These are phyloP conservation scores for Scelioninae gen. 1 DNA, from an alignment of 2,888 invertebrate species.

Conservation along the genomic window DNA sequence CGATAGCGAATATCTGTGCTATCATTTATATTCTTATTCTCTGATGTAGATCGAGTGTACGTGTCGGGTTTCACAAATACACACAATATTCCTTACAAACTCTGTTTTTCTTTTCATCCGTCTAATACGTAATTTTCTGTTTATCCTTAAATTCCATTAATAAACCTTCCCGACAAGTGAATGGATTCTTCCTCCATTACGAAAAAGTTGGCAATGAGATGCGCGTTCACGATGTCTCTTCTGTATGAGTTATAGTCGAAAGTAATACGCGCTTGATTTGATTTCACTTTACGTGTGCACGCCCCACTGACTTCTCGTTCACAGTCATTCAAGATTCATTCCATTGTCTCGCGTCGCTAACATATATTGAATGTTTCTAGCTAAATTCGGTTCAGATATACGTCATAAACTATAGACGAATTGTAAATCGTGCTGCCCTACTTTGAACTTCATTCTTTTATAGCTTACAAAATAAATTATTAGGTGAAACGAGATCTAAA, in stretches of 20 bases:
- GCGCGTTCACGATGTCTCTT: background rate
- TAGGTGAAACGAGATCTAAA: too few relatives aligned
- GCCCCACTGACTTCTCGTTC: constrained; percentile 40
- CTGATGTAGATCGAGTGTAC: constrained; percentile 50
- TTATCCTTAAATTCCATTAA: constrained; percentile 45
- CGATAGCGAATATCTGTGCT: constrained; percentile 14
- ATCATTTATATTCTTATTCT: constrained; percentile 55
- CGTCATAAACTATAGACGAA: constrained; percentile 29
- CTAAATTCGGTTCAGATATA: background rate
- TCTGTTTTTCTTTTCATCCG: constrained; percentile 36
- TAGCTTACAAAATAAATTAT: background rate
- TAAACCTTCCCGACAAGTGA: constrained; percentile 10
- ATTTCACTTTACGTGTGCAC: constrained; percentile 19
- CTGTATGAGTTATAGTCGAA: constrained; percentile 20
- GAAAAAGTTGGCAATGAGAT: constrained; percentile 1
- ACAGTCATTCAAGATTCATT: constrained; percentile 43
- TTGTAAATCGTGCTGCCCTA: constrained; percentile 9
- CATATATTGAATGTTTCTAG: constrained; percentile 23
- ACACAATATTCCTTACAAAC: background rate
- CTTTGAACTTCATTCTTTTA: background rate
- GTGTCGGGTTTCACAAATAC: constrained; percentile 44
- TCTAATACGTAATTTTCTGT: constrained; percentile 44
- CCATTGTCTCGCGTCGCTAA: constrained; percentile 21
- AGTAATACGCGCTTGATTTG: constrained; percentile 22
- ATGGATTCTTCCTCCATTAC: constrained; percentile 10